Evolutionary conservation across 2,113 vertebrate genomes (phyloP).

Genomic region (Ctenodactylus gundi): DNA sequence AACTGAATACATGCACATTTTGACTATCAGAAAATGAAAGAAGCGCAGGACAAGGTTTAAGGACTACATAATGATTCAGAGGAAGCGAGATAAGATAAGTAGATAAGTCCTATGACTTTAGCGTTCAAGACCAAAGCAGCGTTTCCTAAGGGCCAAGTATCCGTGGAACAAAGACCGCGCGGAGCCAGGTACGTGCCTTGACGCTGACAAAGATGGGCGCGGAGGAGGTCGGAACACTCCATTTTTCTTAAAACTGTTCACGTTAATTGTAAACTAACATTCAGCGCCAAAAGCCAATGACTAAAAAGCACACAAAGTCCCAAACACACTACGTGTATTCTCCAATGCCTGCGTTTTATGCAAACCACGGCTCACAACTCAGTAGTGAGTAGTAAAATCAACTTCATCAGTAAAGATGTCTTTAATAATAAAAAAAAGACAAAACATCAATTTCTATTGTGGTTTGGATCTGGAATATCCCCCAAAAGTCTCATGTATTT

Average conservation of each 20-base stretch:
- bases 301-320: not conserved
- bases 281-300: not conserved
- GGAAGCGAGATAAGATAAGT: not conserved
- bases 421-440: not conserved
- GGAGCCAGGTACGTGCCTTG: not conserved
- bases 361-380: not conserved
- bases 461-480: no score
- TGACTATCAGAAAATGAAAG: not conserved
- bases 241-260: not conserved
- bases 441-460: not conserved
- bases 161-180: not conserved
- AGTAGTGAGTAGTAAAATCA: not conserved
- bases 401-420: not conserved
- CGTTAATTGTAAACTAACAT: not conserved
- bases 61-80: not conserved
- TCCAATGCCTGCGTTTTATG: not conserved
- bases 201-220: not conserved
- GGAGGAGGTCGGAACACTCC: not conserved
- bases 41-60: not conserved
- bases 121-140: not conserved
- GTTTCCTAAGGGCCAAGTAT: not conserved
- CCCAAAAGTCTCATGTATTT: no score
- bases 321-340: not conserved
- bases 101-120: not conserved
- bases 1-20: not conserved